These are phyloP conservation scores for Cylloceria caligata DNA, from an alignment of 2,888 invertebrate genomes.

Conservation along the genomic window DNA sequence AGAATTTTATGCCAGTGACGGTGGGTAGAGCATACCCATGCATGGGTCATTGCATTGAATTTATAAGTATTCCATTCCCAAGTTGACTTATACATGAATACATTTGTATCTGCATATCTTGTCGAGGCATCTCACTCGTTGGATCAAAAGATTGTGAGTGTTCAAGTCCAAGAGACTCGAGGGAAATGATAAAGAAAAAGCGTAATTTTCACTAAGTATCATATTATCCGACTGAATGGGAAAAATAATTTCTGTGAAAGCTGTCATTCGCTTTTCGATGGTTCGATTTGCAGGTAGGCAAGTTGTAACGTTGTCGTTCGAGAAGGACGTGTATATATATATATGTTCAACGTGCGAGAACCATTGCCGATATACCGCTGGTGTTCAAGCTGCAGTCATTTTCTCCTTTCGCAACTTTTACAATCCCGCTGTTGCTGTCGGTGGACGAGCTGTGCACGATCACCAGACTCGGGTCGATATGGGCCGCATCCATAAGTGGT, in stretches of 20 bases:
- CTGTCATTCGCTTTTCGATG: conserved; percentile 56
- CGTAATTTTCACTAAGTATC: conserved; percentile 41
- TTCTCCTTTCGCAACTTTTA: conserved; percentile 69
- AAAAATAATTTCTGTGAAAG: conserved; percentile 64
- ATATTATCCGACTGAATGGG: conserved; percentile 39
- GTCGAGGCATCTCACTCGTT: background rate
- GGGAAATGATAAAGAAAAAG: conserved; percentile 20
- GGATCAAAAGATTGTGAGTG: background rate
- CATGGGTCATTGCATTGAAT: no score
- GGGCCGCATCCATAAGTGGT: conserved; percentile 67
- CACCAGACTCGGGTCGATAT: conserved; percentile 55
- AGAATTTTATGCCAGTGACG: conserved; percentile 32
- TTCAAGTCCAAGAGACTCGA: background rate
- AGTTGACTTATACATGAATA: conserved; percentile 7
- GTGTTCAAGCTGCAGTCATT: conserved; percentile 56
- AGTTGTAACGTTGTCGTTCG: conserved; percentile 8
- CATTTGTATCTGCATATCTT: background rate
- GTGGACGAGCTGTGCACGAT: background rate
- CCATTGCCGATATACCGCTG: conserved; percentile 32
- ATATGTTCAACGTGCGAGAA: conserved; percentile 42
- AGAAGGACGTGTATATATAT: background rate
- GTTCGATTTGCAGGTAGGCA: conserved; percentile 36
- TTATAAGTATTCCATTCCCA: conserved; percentile 17
- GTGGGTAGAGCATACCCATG: conserved; percentile 5
- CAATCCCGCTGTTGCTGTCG: conserved; percentile 59